phyloP scores from a whole-genome alignment of 2,113 vertebrate species.

The Stomatorhinus ivindoensis region DNA sequence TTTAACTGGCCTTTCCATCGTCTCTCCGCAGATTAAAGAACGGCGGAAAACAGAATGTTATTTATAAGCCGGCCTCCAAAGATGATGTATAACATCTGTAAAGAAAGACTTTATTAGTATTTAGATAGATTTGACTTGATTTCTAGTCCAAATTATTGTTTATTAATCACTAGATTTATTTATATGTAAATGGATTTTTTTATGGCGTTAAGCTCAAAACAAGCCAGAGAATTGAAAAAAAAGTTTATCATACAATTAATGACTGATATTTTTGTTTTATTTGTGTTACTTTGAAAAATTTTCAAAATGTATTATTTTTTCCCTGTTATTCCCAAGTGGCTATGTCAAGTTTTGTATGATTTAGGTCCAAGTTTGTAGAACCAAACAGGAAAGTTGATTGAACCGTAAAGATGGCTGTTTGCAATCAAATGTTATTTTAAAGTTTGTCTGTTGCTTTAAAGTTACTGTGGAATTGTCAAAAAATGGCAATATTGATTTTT shows the following conservation, averaged over 20 bases:
- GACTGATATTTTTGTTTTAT: not conserved
- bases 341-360: not conserved
- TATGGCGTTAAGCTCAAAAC: not conserved
- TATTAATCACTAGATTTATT: not conserved
- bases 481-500: not conserved
- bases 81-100: conserved; percentile 27
- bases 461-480: not conserved
- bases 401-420: not conserved
- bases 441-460: not conserved
- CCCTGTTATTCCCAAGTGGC: not conserved
- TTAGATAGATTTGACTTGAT: not conserved
- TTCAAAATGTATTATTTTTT: not conserved
- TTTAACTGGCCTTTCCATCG: not conserved
- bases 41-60: conserved; percentile 34
- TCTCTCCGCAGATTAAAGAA: conserved; percentile 29
- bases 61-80: conserved; percentile 40
- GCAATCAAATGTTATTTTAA: not conserved
- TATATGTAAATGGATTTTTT: not conserved
- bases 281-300: not conserved
- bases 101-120: not conserved
- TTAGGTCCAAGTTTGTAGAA: not conserved
- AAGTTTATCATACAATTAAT: not conserved
- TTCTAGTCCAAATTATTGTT: not conserved
- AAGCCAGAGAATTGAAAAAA: not conserved
- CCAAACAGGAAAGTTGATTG: not conserved